Percentiles rank a stretch among this genome's conserved stretches.
Evolutionary conservation across 2,888 invertebrate species (phyloP).

Genomic region (Matsumyia berberina): DNA sequence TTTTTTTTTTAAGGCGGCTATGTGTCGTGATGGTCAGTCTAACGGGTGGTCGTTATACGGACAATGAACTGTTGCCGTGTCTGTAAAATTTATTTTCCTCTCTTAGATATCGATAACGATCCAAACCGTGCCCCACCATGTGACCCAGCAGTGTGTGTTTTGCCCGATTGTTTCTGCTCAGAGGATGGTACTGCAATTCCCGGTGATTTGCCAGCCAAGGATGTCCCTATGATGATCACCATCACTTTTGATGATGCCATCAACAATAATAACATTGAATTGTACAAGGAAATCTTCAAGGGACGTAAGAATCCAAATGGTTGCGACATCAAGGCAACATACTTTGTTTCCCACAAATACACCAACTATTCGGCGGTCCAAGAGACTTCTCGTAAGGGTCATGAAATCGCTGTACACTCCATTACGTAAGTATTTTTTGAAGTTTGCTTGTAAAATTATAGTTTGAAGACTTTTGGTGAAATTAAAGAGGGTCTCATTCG

Average conservation of each 20-base stretch:
- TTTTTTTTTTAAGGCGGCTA: no score
- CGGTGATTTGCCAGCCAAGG: conserved; percentile 92
- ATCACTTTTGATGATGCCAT: conserved; percentile 97
- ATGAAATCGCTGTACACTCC: conserved; percentile 96
- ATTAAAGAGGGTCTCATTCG: conserved; percentile 31
- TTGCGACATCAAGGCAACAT: conserved; percentile 96
- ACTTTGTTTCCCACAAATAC: conserved; percentile 96
- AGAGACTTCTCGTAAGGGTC: conserved; percentile 95
- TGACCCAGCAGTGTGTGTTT: conserved; percentile 92
- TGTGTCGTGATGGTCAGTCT: conserved; percentile 22
- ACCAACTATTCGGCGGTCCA: conserved; percentile 97
- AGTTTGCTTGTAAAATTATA: conserved; percentile 42
- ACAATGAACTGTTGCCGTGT: conserved; percentile 59
- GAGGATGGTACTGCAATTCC: conserved; percentile 95
- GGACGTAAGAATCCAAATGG: conserved; percentile 96
- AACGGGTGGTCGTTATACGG: conserved; percentile 47
- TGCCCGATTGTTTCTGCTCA: conserved; percentile 97
- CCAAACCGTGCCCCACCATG: conserved; percentile 96
- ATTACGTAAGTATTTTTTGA: conserved; percentile 90
- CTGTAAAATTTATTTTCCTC: conserved; percentile 8
- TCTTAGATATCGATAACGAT: conserved; percentile 94
- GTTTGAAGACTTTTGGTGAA: conserved; percentile 44
- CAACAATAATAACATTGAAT: conserved; percentile 96
- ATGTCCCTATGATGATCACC: conserved; percentile 97
- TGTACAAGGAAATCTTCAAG: conserved; percentile 96